Base-by-base conservation (phyloP, 2,113 vertebrate genomes). In the Sus scrofa region DNA sequence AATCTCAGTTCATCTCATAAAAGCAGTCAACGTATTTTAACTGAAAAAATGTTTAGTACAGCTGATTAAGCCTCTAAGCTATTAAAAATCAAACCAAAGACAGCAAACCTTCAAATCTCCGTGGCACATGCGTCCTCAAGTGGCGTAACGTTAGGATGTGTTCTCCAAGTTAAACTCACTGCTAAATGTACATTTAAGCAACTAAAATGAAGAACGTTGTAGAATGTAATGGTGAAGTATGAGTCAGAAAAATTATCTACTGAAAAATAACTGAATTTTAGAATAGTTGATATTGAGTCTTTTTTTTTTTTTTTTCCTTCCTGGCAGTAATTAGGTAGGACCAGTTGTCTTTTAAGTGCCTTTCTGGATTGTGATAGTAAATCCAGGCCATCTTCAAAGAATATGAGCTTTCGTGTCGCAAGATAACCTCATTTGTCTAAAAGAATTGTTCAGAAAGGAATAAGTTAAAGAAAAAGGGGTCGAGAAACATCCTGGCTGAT, bases 1-100 rank as follows among this genome's bases (percentile, higher is more conserved):
- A 91, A 70, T 39, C n/a, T 27, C 44, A 67, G 24, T 95, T 79
- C 89, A 92, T 95, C 79, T 24, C 24, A 96, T 85, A 63, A 91
- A 79, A 74, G 30, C 13, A 19, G 6, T 56, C 14, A 30, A 39
- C 22, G 10, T 91, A 52, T 75, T 81, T 95, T 60, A 91, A 87
- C 73, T 78, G 63, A 32, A 89, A 68, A 75, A 83, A 71, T n/a
- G 44, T 3, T 34, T n/a, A 52, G 82, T 77, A 32, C 26, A 58
- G n/a, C 20, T 83, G 65, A 52, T 63, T 27, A 18, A 67, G 7
- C 24, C 56, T 50, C 50, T 90, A 14, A 39, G 24, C 52, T 95
- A 50, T 84, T 82, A 88, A 84, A 87, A 94, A 54, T 88, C 85
- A 63, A 82, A 65, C 60, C 27, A 54, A 75, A 62, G 22, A 32